Percentiles rank a stretch among this genome's conserved stretches.
phyloP scores from a whole-genome alignment of 2,113 vertebrate genomes.

The Ceyx margarethae region DNA sequence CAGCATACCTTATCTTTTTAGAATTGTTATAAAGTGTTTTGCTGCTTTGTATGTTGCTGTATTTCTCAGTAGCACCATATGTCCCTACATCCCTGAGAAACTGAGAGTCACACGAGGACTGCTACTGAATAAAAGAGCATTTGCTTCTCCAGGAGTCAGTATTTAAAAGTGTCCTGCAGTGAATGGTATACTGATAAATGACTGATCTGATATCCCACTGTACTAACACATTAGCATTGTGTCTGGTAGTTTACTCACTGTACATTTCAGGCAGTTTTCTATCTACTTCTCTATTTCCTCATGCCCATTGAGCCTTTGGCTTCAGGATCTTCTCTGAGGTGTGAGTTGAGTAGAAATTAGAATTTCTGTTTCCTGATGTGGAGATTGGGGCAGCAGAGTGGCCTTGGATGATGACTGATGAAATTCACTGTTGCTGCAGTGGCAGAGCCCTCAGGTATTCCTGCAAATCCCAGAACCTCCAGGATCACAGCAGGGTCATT shows the following conservation, averaged over 20 bases:
- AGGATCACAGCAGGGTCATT: not conserved
- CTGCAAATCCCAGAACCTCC: not conserved
- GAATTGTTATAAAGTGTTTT: not conserved
- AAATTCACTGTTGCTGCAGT: not conserved
- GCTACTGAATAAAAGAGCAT: not conserved
- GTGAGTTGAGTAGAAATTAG: not conserved
- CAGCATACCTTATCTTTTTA: not conserved
- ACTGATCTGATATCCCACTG: not conserved
- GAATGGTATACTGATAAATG: not conserved
- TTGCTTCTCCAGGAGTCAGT: not conserved
- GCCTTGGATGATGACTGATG: no score
- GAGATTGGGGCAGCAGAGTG: not conserved
- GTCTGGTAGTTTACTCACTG: not conserved
- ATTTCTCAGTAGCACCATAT: not conserved
- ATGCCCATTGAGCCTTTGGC: accelerated
- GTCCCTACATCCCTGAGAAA: not conserved
- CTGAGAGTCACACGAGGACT: not conserved
- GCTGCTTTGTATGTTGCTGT: not conserved
- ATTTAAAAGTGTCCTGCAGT: not conserved
- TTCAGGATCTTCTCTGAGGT: not conserved
- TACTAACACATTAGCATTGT: not conserved
- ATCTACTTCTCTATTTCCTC: not conserved
- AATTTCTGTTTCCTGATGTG: not conserved
- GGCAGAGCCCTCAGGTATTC: not conserved
- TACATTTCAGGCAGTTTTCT: not conserved